Evolutionary conservation across 2,797 vertebrate genomes (phyloP), one percentile per base, ranked within the genome.

Genomic region (Cyclura pinguis): DNA sequence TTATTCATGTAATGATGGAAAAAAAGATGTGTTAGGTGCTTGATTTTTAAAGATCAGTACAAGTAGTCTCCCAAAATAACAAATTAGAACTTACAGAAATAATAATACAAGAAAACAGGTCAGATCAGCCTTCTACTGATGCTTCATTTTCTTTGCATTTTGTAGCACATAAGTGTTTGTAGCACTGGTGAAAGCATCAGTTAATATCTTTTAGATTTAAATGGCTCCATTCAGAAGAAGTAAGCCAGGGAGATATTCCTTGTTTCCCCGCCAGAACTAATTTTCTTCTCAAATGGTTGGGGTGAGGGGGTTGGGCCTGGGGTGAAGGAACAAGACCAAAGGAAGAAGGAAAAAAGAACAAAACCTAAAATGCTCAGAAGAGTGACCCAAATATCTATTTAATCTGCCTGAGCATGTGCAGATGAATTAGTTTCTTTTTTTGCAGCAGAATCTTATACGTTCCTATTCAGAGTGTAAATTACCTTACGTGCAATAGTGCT

Each of bases 11-110:
- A 77, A 90, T 91, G 55, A 91, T 57, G 9, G 9, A 38, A 62
- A 95, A 92, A 22, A 92, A 2, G 20, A 1, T 73, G 91, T 73
- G 90, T 73, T 57, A 91, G 84, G 0, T 8, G 2, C 0, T 83
- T 85, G 38, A 47, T 84, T 85, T 89, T 14, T 92, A 85, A 67
- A 76, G 77, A 76, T 94, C 69, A 85, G 24, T 96, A 91, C 76
- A 82, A 93, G 88, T 42, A n/a, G 1, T 42, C 1, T 87, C 20
- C 93, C 67, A 22, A 80, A 88, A 87, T 84, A 83, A 27, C 6
- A 93, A 88, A 92, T 94, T 92, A 64, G 93, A 55, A n/a, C 86
- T 80, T 94, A 94, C 47, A 18, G 57, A 84, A 83, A 29, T 62
- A 62, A 42, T 83, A 5, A 38, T 83, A 24, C 22, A 16, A 94